A percentile compares a stretch with the other conserved stretches of the same genome.
Evolutionary conservation across 2,797 vertebrate genomes (phyloP).

Genomic region (Glossophaga mutica): DNA sequence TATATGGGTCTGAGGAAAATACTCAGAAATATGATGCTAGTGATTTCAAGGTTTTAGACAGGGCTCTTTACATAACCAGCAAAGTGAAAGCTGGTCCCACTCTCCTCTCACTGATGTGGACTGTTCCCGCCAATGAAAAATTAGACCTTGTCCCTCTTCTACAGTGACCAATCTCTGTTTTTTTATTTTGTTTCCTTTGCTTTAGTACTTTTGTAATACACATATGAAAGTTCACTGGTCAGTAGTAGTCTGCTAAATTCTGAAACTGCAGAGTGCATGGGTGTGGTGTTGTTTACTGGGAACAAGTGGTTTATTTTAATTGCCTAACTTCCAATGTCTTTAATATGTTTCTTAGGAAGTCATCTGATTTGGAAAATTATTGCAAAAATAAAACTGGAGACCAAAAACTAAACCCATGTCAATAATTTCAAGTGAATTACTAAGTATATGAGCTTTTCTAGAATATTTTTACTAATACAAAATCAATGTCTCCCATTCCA

Average conservation of each 20-base stretch:
- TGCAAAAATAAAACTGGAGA: slow-evolving; percentile 34
- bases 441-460: neutral
- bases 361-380: slow-evolving; percentile 57
- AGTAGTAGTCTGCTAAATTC: neutral
- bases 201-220: neutral
- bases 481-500: neutral
- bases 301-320: slow-evolving; percentile 48
- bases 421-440: neutral
- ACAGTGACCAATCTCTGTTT: neutral
- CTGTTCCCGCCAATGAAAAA: neutral
- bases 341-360: slow-evolving; percentile 42
- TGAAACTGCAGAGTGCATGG: slow-evolving; percentile 31
- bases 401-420: neutral
- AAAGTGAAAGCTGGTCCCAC: neutral
- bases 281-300: slow-evolving; percentile 39
- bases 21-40: neutral
- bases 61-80: neutral
- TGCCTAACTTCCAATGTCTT: slow-evolving; percentile 39
- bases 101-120: neutral
- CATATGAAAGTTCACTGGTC: neutral
- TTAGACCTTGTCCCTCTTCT: neutral
- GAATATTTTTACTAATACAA: slow-evolving; percentile 8
- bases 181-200: neutral
- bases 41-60: neutral
- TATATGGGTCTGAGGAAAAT: neutral